Evolutionary conservation across 2,113 vertebrate species (phyloP).

Genomic region (Rhombomys opimus): DNA sequence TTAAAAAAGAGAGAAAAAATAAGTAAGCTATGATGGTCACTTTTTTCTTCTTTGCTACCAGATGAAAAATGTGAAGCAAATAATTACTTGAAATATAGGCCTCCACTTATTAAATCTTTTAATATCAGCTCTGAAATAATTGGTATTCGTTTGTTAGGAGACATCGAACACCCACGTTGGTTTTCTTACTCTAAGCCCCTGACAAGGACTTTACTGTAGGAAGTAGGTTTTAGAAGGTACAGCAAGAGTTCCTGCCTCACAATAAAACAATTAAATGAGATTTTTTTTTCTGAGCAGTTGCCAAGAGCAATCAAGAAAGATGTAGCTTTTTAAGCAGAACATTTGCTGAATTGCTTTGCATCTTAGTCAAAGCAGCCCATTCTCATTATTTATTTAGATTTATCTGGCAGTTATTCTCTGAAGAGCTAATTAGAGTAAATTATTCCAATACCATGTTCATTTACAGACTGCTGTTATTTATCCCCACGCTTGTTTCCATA

Average conservation of each 20-base stretch:
- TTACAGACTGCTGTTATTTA: conserved; percentile 48
- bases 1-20: no score
- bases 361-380: conserved; percentile 44
- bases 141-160: not conserved
- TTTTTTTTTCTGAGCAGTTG: conserved; percentile 48
- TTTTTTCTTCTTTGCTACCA: not conserved
- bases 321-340: conserved; percentile 45
- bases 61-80: not conserved
- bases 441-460: conserved; percentile 53
- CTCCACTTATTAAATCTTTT: not conserved
- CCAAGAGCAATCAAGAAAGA: conserved; percentile 59
- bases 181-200: not conserved
- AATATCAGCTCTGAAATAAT: conserved; percentile 2
- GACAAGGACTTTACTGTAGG: not conserved
- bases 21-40: no score
- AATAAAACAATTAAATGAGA: conserved; percentile 39
- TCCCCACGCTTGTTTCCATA: not conserved
- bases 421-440: conserved; percentile 76
- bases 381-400: conserved; percentile 75
- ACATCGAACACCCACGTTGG: not conserved
- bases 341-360: not conserved
- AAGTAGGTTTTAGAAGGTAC: conserved; percentile 27
- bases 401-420: conserved; percentile 62
- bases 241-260: not conserved
- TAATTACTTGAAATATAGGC: not conserved